A percentile compares a stretch with the other conserved stretches of the same genome.
Evolutionary conservation across 2,113 vertebrate species (phyloP).

Genomic region (Antigone vipio): DNA sequence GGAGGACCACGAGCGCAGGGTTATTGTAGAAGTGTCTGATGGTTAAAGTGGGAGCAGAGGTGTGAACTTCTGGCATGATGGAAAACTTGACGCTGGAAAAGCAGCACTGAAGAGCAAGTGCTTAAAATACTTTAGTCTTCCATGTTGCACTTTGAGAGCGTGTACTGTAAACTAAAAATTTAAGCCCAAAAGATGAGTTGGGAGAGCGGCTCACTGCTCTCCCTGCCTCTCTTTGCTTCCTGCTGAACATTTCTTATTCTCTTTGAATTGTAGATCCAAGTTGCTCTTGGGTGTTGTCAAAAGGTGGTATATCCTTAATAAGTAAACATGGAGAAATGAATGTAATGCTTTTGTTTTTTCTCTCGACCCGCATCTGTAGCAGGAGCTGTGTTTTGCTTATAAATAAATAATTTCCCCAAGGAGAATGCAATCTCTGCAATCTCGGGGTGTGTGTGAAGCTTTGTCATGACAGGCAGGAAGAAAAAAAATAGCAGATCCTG

Average conservation of each 20-base stretch:
- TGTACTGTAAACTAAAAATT: not conserved
- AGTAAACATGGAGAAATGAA: not conserved
- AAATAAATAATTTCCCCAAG: not conserved
- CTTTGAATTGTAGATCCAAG: not conserved
- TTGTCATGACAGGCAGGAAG: not conserved
- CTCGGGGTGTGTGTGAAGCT: not conserved
- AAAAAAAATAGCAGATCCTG: not conserved
- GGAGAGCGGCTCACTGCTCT: not conserved
- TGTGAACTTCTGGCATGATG: not conserved
- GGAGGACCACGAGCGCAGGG: not conserved
- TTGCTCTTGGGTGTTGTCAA: not conserved
- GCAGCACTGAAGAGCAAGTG: not conserved
- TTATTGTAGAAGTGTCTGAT: not conserved
- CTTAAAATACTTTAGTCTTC: not conserved
- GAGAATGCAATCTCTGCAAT: not conserved
- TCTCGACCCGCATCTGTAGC: not conserved
- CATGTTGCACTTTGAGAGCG: not conserved
- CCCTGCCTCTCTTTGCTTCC: not conserved
- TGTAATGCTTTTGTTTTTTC: not conserved
- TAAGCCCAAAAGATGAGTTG: not conserved
- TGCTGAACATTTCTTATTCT: not conserved
- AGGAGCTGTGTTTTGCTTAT: not conserved
- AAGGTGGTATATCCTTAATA: not conserved
- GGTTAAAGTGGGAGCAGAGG: not conserved
- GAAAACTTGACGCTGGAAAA: not conserved